Conservation (phyloP, 2,797 vertebrate species). For the Rhinatrema bivittatum region DNA sequence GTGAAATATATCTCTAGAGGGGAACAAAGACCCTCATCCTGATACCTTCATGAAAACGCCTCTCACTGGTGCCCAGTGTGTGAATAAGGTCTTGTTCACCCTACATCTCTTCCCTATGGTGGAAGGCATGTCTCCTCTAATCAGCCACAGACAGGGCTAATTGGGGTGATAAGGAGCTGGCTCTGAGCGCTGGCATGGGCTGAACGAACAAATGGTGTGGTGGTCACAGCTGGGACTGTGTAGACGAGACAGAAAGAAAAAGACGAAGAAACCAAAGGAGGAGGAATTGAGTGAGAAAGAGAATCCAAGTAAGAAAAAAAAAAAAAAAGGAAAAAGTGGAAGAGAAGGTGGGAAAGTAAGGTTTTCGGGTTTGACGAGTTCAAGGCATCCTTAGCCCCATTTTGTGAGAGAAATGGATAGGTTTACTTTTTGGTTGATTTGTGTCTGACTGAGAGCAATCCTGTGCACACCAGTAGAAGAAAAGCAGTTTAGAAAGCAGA, state of each 20-base stretch:
- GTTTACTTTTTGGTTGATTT: no score
- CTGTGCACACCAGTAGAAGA: constrained; percentile 27
- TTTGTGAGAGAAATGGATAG: constrained; percentile 4
- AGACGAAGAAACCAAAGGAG: neutral
- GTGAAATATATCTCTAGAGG: fast-evolving
- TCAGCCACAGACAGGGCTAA: constrained; percentile 40
- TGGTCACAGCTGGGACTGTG: constrained; percentile 32
- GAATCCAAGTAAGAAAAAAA: neutral
- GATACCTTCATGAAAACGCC: neutral
- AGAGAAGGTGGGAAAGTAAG: constrained; percentile 25
- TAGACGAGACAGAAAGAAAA: neutral
- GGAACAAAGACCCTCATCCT: constrained; percentile 10
- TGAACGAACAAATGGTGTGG: constrained; percentile 26
- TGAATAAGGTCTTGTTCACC: neutral
- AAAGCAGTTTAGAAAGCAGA: constrained; percentile 44
- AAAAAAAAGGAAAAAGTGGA: no score
- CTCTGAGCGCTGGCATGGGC: constrained; percentile 19
- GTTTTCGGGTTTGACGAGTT: constrained; percentile 21
- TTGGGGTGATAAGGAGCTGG: constrained; percentile 27
- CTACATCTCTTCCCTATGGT: constrained; percentile 5
- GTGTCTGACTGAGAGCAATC: constrained; percentile 21
- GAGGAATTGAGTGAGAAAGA: neutral
- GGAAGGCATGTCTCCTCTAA: constrained; percentile 36
- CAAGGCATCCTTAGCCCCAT: constrained; percentile 6
- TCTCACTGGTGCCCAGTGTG: neutral